Conservation (phyloP, 2,113 vertebrate genomes). For the Gadus chalcogrammus region DNA sequence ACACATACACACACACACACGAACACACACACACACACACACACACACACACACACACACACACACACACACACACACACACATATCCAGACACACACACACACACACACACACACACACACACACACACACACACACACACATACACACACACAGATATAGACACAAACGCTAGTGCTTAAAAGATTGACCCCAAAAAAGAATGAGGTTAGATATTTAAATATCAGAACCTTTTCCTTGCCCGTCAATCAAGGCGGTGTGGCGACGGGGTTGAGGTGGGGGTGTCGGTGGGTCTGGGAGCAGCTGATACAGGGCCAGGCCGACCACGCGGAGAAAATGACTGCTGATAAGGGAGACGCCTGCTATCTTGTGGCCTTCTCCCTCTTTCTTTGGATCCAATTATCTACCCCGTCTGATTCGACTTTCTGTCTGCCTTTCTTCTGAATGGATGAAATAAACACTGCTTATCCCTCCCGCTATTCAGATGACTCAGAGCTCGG, state of each 20-base stretch:
- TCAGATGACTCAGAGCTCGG: slow-evolving; percentile 10
- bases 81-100: background rate
- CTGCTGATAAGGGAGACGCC: slow-evolving; percentile 56
- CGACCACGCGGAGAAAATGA: slow-evolving; percentile 44
- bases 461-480: slow-evolving; percentile 19
- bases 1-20: slow-evolving; percentile 6
- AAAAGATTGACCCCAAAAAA: slow-evolving; percentile 44
- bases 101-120: slow-evolving; percentile 6
- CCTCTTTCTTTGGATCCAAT: slow-evolving; percentile 52
- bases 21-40: background rate
- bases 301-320: slow-evolving; percentile 51
- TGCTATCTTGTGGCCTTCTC: slow-evolving; percentile 40
- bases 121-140: slow-evolving; percentile 10
- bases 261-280: background rate
- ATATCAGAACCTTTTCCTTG: slow-evolving; percentile 63
- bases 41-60: too few relatives aligned
- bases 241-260: slow-evolving; percentile 53
- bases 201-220: slow-evolving; percentile 56
- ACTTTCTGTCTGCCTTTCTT: slow-evolving; percentile 12
- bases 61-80: too few relatives aligned
- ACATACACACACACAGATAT: slow-evolving; percentile 19
- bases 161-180: slow-evolving; percentile 23
- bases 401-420: slow-evolving; percentile 38
- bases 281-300: slow-evolving; percentile 43
- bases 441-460: slow-evolving; percentile 25